Evolutionary conservation across 1,140 invertebrate species (phyloP).

Genomic region (Microplitis demolitor): DNA sequence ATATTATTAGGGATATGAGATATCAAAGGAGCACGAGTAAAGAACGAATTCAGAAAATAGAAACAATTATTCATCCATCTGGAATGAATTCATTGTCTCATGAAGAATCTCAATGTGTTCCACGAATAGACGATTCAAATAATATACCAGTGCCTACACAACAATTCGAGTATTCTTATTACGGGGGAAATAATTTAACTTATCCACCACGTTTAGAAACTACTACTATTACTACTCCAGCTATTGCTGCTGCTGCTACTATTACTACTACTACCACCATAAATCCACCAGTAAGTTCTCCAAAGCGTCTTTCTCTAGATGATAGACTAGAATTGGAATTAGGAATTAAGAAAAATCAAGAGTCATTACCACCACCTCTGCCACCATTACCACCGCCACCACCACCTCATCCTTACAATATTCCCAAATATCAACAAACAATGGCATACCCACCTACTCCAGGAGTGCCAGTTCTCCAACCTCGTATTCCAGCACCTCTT

Average conservation of each 20-base stretch:
- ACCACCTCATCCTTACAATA: conserved; percentile 24
- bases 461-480: conserved; percentile 29
- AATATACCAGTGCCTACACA: conserved; percentile 33
- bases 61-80: conserved; percentile 56
- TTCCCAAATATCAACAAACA: conserved; percentile 34
- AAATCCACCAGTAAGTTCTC: conserved; percentile 43
- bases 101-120: not conserved
- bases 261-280: too few species aligned
- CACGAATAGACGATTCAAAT: not conserved
- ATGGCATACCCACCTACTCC: conserved; percentile 38
- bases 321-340: conserved; percentile 57
- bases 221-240: not conserved
- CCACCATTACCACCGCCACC: conserved; percentile 2
- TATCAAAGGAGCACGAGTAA: conserved; percentile 33
- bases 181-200: conserved; percentile 55
- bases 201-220: conserved; percentile 57
- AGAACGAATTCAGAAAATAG: conserved; percentile 49
- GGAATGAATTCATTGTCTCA: conserved; percentile 33
- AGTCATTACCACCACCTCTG: conserved; percentile 15
- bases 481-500: conserved; percentile 33
- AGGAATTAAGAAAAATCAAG: conserved; percentile 55
- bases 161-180: conserved; percentile 54
- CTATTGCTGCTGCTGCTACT: too few species aligned
- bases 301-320: conserved; percentile 58
- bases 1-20: conserved; percentile 35